A percentile compares a stretch with the other conserved stretches of the same genome.
phyloP scores from a whole-genome alignment of 2,888 invertebrate species.

The Parelbella ahira region DNA sequence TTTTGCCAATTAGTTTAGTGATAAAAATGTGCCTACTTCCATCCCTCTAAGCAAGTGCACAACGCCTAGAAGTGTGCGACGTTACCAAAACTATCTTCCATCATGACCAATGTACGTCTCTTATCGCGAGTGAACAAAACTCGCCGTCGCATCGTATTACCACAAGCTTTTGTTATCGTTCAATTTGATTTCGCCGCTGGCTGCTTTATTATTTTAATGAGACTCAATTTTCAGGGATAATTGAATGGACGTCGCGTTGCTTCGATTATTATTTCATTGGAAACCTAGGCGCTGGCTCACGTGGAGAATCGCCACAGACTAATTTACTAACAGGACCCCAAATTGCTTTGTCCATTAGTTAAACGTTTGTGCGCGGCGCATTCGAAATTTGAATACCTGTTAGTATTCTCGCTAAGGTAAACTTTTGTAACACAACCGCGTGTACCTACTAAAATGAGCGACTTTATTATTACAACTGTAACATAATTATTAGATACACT shows the following conservation, averaged over 20 bases:
- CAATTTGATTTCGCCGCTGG: constrained; percentile 74
- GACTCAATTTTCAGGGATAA: constrained; percentile 77
- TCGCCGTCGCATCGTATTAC: constrained; percentile 64
- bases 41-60: too few species aligned
- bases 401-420: neutral
- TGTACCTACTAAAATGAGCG: too few species aligned
- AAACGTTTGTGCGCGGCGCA: constrained; percentile 20
- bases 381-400: constrained; percentile 13
- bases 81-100: constrained; percentile 9
- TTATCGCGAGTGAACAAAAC: constrained; percentile 42
- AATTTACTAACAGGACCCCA: constrained; percentile 26
- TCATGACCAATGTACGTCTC: constrained; percentile 31
- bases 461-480: too few species aligned
- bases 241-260: constrained; percentile 68
- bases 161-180: constrained; percentile 76
- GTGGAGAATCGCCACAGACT: constrained; percentile 25
- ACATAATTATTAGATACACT: too few species aligned
- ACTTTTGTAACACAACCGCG: neutral
- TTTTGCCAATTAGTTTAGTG: too few species aligned
- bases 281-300: constrained; percentile 37
- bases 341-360: constrained; percentile 26
- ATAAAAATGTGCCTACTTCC: too few species aligned
- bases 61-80: too few species aligned
- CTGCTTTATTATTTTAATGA: constrained; percentile 80
- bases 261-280: constrained; percentile 70